phyloP scores from a whole-genome alignment of 1,140 invertebrate genomes.

The Maniola jurtina region DNA sequence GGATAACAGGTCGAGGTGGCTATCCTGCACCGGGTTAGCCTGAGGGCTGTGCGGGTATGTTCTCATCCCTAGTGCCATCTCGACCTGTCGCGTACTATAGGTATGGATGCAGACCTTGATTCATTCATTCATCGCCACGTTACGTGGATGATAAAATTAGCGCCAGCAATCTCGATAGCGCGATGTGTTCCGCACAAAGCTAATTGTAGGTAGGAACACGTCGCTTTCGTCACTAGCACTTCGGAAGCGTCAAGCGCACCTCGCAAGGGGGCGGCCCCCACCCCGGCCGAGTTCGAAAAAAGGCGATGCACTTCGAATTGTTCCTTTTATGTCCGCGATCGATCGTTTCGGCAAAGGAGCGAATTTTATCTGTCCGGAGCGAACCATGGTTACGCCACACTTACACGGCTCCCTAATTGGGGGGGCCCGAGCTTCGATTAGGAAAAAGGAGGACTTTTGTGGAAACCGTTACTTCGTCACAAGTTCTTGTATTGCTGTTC shows the following conservation, averaged over 20 bases:
- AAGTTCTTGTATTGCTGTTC: constrained; percentile 11
- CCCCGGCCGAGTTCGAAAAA: constrained; percentile 68
- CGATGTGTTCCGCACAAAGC: constrained; percentile 50
- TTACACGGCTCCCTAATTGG: constrained; percentile 45
- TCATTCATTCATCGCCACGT: neutral
- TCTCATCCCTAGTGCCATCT: too few relatives aligned
- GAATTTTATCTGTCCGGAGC: constrained; percentile 68
- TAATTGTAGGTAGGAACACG: constrained; percentile 51
- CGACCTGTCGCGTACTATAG: too few relatives aligned
- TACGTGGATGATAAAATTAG: constrained; percentile 39
- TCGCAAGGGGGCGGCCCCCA: constrained; percentile 42
- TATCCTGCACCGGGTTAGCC: too few relatives aligned
- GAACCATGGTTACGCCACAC: constrained; percentile 44
- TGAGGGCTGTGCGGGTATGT: too few relatives aligned
- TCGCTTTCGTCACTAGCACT: constrained; percentile 64
- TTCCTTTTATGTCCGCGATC: constrained; percentile 76
- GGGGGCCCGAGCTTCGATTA: constrained; percentile 46
- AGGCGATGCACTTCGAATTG: constrained; percentile 75
- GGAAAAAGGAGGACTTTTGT: constrained; percentile 38
- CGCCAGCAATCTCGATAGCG: constrained; percentile 40
- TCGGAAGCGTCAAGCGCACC: constrained; percentile 63
- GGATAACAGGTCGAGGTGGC: too few relatives aligned
- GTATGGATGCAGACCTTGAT: too few relatives aligned
- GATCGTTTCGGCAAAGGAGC: constrained; percentile 74
- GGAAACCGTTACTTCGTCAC: constrained; percentile 9